Percentiles rank a stretch among this genome's conserved stretches.
phyloP scores from a whole-genome alignment of 2,113 vertebrate species.

The Anarhynchus alexandrinus region DNA sequence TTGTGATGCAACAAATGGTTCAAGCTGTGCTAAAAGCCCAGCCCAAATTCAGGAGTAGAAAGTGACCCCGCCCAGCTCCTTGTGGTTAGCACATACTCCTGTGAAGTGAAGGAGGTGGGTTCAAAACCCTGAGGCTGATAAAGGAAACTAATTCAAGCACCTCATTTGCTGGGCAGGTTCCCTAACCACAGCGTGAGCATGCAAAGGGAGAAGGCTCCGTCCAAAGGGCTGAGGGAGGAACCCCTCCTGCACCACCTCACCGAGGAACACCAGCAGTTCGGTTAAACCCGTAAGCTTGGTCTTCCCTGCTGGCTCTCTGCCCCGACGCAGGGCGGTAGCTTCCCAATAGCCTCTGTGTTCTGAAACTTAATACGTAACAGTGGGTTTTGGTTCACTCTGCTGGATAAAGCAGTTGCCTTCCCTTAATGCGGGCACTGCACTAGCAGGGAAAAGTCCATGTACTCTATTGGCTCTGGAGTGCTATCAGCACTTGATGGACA shows the following conservation, averaged over 20 bases:
- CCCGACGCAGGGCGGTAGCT: rapidly evolving
- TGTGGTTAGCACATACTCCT: background rate
- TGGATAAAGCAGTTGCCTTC: background rate
- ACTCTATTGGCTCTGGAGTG: background rate
- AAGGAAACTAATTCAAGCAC: background rate
- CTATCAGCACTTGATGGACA: background rate
- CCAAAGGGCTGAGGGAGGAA: background rate
- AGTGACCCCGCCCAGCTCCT: background rate
- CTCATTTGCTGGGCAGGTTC: background rate
- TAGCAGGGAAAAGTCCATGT: background rate
- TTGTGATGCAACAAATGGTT: background rate
- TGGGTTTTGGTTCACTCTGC: background rate
- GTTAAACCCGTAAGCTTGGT: background rate
- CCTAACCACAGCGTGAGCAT: background rate
- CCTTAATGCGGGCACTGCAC: rapidly evolving
- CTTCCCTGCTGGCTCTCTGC: background rate
- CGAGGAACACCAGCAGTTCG: background rate
- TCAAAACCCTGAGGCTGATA: background rate
- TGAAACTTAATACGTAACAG: rapidly evolving
- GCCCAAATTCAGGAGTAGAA: background rate
- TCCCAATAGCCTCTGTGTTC: rapidly evolving
- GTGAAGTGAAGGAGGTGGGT: background rate
- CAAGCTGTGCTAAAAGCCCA: background rate
- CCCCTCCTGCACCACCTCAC: background rate
- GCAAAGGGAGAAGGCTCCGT: background rate